phyloP scores from a whole-genome alignment of 2,888 invertebrate genomes.

The Fissipunctia ypsillon region DNA sequence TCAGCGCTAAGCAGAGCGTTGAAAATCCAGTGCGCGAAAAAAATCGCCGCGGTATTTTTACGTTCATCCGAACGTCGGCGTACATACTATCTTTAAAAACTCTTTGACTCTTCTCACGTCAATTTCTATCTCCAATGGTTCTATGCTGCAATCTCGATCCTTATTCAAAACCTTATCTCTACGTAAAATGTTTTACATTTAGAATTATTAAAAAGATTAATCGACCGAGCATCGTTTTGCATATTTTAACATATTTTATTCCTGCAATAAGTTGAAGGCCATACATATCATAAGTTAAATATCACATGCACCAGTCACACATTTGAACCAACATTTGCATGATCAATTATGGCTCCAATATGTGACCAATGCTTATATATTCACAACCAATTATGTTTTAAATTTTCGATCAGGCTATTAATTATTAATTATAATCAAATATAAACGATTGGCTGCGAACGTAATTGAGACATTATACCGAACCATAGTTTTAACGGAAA shows the following conservation, averaged over 20 bases:
- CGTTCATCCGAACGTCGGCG: too few species aligned
- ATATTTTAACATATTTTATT: background rate
- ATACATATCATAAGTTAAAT: slow-evolving; percentile 4
- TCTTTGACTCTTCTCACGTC: background rate
- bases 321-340: slow-evolving; percentile 19
- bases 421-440: background rate
- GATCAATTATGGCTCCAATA: background rate
- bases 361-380: slow-evolving; percentile 17
- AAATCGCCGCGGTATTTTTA: too few species aligned
- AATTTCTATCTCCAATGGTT: background rate
- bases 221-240: background rate
- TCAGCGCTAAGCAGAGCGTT: too few species aligned
- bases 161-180: background rate
- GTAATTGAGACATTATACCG: background rate
- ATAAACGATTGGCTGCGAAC: background rate
- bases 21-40: too few species aligned
- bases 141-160: background rate
- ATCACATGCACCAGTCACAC: slow-evolving; percentile 19
- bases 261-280: background rate
- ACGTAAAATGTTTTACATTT: slow-evolving; percentile 1
- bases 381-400: slow-evolving; percentile 30
- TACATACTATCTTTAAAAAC: too few species aligned
- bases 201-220: background rate
- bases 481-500: background rate
- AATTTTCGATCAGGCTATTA: slow-evolving; percentile 1